Percentiles rank a stretch among this genome's conserved stretches.
These are phyloP conservation scores for Synanthedon vespiformis DNA, from an alignment of 2,888 invertebrate genomes.

Conservation along the genomic window DNA sequence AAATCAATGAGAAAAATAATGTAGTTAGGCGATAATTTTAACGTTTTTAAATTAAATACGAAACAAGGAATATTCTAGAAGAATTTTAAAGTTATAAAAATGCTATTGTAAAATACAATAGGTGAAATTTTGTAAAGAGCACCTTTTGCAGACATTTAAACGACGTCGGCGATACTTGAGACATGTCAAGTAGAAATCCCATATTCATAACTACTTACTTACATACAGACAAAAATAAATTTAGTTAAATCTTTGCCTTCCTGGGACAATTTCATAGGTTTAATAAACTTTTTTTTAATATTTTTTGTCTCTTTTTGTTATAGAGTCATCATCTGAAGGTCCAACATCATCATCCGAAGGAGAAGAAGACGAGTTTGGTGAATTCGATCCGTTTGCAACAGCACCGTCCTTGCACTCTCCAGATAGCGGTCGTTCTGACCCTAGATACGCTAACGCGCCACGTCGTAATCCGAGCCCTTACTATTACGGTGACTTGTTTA, in stretches of 20 bases:
- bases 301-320: constrained; percentile 22
- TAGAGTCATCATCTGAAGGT: constrained; percentile 57
- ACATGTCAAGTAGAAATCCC: constrained; percentile 29
- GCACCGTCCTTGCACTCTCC: constrained; percentile 76
- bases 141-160: constrained; percentile 32
- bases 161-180: constrained; percentile 40
- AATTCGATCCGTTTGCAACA: constrained; percentile 59
- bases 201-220: constrained; percentile 8
- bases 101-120: constrained; percentile 20
- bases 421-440: constrained; percentile 74
- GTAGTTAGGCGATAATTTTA: too few species aligned
- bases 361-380: constrained; percentile 72
- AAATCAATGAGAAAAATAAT: too few species aligned
- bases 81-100: too few species aligned
- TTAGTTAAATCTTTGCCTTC: too few species aligned
- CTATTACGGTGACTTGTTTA: constrained; percentile 84
- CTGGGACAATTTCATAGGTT: neutral
- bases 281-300: neutral
- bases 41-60: too few species aligned
- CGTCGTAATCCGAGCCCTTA: constrained; percentile 83
- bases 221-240: too few species aligned
- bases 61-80: too few species aligned
- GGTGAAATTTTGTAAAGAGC: constrained; percentile 22
- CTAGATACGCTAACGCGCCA: constrained; percentile 67
- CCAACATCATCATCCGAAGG: constrained; percentile 69